These are phyloP conservation scores for Spermophilus dauricus DNA, from an alignment of 2,113 vertebrate species.

Conservation along the genomic window DNA sequence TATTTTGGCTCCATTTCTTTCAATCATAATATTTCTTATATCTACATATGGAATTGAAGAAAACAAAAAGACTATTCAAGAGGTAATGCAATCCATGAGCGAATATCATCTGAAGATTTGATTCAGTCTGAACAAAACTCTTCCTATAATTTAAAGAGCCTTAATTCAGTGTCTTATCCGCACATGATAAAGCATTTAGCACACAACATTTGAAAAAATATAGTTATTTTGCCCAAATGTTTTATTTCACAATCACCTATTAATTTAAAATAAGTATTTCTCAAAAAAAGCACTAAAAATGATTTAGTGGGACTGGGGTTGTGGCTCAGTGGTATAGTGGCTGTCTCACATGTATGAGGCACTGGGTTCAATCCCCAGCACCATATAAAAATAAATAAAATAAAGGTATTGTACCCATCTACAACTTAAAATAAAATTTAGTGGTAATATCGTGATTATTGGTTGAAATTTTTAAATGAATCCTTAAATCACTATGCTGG, in stretches of 20 bases:
- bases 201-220: neutral
- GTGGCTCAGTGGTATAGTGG: no score
- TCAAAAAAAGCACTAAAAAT: neutral
- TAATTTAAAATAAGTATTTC: neutral
- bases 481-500: neutral
- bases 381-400: no score
- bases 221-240: neutral
- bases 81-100: neutral
- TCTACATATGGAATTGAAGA: neutral
- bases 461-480: neutral
- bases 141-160: neutral
- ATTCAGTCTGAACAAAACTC: neutral
- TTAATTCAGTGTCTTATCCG: neutral
- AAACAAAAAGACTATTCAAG: neutral
- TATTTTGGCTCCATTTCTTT: neutral
- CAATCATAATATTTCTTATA: neutral
- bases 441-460: neutral
- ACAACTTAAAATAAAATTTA: neutral
- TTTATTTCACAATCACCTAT: slow-evolving; percentile 7
- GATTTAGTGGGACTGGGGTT: no score
- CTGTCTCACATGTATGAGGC: no score
- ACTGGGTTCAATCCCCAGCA: no score
- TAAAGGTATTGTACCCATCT: no score
- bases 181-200: neutral
- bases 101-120: neutral